These are phyloP conservation scores for Nephrotoma flavescens DNA, from an alignment of 2,888 invertebrate genomes.

Conservation along the genomic window DNA sequence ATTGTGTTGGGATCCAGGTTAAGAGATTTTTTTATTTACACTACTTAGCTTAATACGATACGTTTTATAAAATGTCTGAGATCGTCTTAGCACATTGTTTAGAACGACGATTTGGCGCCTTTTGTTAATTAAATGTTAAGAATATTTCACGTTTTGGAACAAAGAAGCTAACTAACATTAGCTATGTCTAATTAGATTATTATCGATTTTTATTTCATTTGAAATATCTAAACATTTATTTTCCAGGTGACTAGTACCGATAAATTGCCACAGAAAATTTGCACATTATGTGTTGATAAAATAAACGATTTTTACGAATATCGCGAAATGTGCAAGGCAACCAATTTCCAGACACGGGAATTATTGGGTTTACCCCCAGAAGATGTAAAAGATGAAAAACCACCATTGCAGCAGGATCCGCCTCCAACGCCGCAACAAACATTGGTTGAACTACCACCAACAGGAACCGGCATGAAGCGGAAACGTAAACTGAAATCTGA, in stretches of 20 bases:
- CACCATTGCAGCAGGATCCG: slow-evolving; percentile 14
- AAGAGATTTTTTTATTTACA: slow-evolving; percentile 5
- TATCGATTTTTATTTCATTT: background rate
- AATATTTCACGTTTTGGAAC: background rate
- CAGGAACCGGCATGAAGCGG: background rate
- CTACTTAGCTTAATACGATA: background rate
- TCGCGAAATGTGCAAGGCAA: slow-evolving; percentile 39
- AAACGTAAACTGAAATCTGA: background rate
- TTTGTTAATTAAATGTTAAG: background rate
- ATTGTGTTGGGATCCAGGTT: slow-evolving; percentile 25
- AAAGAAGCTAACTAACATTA: background rate
- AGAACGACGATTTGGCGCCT: background rate
- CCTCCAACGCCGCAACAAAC: background rate
- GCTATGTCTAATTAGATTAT: background rate
- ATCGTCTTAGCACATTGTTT: background rate
- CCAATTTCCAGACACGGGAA: slow-evolving; percentile 36
- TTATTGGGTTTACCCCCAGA: slow-evolving; percentile 22
- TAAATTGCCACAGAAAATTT: slow-evolving; percentile 46
- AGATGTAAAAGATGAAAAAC: slow-evolving; percentile 11
- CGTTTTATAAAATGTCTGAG: background rate
- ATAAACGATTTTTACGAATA: slow-evolving; percentile 47
- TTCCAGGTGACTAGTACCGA: slow-evolving; percentile 38
- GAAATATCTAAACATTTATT: background rate
- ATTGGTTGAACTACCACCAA: background rate
- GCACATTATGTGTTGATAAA: slow-evolving; percentile 43